phyloP scores from a whole-genome alignment of 2,888 invertebrate genomes.

The Chrysodeixis includens region DNA sequence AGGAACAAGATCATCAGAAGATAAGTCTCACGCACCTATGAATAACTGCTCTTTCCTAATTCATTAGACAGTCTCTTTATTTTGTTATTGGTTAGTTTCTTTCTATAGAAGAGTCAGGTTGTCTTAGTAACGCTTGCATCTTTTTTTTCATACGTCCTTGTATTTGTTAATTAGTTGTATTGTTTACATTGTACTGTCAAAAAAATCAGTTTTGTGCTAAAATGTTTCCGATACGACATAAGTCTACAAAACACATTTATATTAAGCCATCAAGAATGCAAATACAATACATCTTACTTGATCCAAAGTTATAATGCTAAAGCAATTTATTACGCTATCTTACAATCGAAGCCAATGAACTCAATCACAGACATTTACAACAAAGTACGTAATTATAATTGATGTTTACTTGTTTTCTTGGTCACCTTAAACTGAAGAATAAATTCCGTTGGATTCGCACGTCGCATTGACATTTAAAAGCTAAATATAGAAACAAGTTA shows the following conservation, averaged over 20 bases:
- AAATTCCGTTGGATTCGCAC: constrained; percentile 18
- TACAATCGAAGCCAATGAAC: background rate
- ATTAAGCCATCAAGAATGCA: too few species aligned
- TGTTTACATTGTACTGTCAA: too few species aligned
- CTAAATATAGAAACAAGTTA: constrained; percentile 12
- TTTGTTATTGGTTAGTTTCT: too few species aligned
- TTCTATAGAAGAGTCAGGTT: too few species aligned
- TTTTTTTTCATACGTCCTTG: too few species aligned
- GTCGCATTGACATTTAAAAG: constrained; percentile 17
- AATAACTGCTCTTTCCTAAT: background rate
- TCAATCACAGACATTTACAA: background rate
- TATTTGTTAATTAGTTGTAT: too few species aligned
- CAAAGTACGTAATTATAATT: background rate
- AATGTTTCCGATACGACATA: too few species aligned
- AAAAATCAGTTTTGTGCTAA: too few species aligned
- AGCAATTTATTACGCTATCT: background rate
- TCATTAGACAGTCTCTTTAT: too few species aligned
- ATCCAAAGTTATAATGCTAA: background rate
- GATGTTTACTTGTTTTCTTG: background rate
- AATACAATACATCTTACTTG: too few species aligned
- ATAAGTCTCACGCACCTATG: background rate
- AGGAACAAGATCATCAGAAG: background rate
- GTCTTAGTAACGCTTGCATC: too few species aligned
- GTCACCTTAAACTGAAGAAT: constrained; percentile 14
- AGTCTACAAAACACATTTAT: too few species aligned